These are phyloP conservation scores for Sipunculus nudus DNA, from an alignment of 2,888 invertebrate species.

Conservation along the genomic window DNA sequence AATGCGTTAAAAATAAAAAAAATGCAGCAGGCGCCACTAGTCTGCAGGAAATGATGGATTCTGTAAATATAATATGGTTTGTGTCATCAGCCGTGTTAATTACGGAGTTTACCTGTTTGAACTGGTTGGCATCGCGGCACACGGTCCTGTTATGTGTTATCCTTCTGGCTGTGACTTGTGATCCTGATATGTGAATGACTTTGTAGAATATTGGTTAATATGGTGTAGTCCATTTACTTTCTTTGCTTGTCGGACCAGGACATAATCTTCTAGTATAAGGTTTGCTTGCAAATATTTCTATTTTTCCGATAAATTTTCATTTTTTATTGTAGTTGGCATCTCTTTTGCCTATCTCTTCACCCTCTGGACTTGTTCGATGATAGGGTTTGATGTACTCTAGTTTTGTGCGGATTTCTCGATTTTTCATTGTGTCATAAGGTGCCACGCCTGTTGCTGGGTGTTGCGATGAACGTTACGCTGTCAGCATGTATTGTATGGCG, in stretches of 20 bases:
- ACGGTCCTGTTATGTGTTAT: neutral
- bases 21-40: no score
- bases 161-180: neutral
- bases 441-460: constrained; percentile 27
- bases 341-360: neutral
- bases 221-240: constrained; percentile 17
- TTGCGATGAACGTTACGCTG: constrained; percentile 27
- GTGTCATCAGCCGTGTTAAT: no score
- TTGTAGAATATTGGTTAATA: constrained; percentile 25
- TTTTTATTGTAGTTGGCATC: constrained; percentile 7
- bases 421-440: constrained; percentile 24
- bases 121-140: neutral
- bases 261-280: constrained; percentile 18
- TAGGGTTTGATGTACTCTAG: neutral
- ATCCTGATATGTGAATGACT: constrained; percentile 15
- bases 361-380: neutral
- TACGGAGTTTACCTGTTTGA: neutral
- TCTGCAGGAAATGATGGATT: no score
- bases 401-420: neutral
- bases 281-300: constrained; percentile 10
- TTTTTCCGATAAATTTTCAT: neutral
- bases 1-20: no score
- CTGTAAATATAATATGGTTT: no score
- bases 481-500: constrained; percentile 27
- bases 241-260: constrained; percentile 15